Base-by-base conservation (phyloP, 2,888 invertebrate genomes). In the Caenorhabditis plicata region DNA sequence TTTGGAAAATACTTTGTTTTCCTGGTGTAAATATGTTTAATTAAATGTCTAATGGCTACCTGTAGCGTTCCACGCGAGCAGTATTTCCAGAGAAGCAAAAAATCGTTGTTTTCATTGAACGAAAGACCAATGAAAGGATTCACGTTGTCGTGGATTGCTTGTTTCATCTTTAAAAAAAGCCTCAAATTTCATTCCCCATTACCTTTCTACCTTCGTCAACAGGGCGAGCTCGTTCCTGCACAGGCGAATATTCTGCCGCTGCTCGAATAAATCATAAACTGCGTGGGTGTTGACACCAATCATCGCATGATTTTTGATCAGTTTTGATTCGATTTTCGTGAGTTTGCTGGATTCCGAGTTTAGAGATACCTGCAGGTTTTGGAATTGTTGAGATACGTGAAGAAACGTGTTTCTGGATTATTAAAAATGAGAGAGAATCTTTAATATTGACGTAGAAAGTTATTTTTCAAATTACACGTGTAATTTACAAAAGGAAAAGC, bases 61-160 rank as follows among this genome's bases (percentile, higher is more conserved):
- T 70, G 62, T 13, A 58, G 41, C 8, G 58, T 58, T 27, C 58
- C 58, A 5, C 58, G 35, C 9, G 52, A 53, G 33, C 58, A 58
- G 39, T 45, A 69, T 31, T 69, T 72, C 72, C 72, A 72, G 4
- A 72, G 50, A 2, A 69, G 46, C 9, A 72, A 38, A 38, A 72
- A 49, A 44, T 69, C 72, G 1, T 53, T 51, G 27, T 54, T 53
- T 35, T 71, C 69, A 23, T 69, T 69, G 56, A 69, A 72, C 0
- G 64, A 54, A 35, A 72, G 56, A 2, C 95, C 95, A 82, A 95
- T 91, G 84, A 95, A 95, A 48, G 91, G 90, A 85, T 94, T 94
- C 66, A 95, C 87, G 84, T 95, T 94, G 83, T 92, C 92, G 84
- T 96, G 94, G 31, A 92, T 87, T 76, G 94, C 84, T 83, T 94